Evolutionary conservation across 1,140 invertebrate genomes (phyloP).

Genomic region (Drosophila malerkotliana): DNA sequence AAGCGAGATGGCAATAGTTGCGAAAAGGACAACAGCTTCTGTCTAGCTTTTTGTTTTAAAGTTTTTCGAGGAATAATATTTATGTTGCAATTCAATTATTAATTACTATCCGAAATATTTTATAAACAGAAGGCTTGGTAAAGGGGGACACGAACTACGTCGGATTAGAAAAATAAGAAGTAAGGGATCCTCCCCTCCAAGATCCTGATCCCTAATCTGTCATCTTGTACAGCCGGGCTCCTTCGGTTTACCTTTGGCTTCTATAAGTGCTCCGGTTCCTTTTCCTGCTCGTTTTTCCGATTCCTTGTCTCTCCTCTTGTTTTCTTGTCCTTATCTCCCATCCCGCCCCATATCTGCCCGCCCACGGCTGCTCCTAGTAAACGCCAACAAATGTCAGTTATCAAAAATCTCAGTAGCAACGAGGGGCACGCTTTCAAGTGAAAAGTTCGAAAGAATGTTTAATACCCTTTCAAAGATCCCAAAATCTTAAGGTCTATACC

Average conservation of each 20-base stretch:
- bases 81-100: no score
- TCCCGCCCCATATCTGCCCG: not conserved
- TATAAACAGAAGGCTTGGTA: no score
- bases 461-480: conserved; percentile 12
- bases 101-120: not conserved
- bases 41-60: no score
- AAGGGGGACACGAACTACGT: not conserved
- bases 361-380: conserved; percentile 11
- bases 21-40: no score
- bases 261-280: conserved; percentile 11
- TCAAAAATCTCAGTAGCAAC: conserved; percentile 61
- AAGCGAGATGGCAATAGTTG: not conserved
- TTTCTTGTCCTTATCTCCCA: not conserved
- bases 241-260: conserved; percentile 31
- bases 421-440: conserved; percentile 9
- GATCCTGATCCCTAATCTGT: conserved; percentile 28
- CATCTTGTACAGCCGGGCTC: conserved; percentile 18
- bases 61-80: not conserved
- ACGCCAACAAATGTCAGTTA: conserved; percentile 73
- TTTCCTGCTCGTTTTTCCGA: not conserved
- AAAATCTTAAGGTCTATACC: not conserved
- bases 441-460: not conserved
- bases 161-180: not conserved
- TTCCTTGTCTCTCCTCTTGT: not conserved
- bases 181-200: conserved; percentile 9